These are phyloP conservation scores for Sminthurides aquaticus DNA, from an alignment of 2,888 invertebrate genomes.

Conservation along the genomic window DNA sequence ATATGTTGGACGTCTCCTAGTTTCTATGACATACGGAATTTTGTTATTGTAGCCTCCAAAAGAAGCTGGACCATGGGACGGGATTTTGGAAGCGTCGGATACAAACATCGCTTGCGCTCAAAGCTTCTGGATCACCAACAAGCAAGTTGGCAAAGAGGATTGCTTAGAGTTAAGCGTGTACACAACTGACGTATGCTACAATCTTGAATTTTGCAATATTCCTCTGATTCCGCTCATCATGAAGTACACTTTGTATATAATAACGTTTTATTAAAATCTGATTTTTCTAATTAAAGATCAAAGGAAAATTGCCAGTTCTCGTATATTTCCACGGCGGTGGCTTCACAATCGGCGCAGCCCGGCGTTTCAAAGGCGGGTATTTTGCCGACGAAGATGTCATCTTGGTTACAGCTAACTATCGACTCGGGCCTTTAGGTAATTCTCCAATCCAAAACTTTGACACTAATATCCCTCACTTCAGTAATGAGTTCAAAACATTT, in stretches of 20 bases:
- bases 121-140: slow-evolving; percentile 1
- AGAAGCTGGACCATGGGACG: background rate
- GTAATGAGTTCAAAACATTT: background rate
- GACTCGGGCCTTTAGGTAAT: slow-evolving; percentile 10
- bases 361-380: background rate
- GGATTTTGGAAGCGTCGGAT: background rate
- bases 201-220: too few species aligned
- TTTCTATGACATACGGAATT: background rate
- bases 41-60: background rate
- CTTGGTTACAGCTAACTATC: slow-evolving; percentile 5
- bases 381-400: slow-evolving; percentile 10
- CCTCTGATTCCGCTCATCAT: too few species aligned
- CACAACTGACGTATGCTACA: slow-evolving; percentile 1
- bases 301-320: slow-evolving; percentile 5
- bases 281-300: too few species aligned
- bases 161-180: slow-evolving; percentile 3
- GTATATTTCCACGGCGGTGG: slow-evolving; percentile 17
- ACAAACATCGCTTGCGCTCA: slow-evolving; percentile 1
- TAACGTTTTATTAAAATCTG: too few species aligned
- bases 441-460: background rate
- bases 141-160: slow-evolving; percentile 1
- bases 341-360: slow-evolving; percentile 5
- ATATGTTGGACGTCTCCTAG: background rate
- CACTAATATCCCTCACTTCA: background rate
- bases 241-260: background rate